A percentile compares a stretch with the other conserved stretches of the same genome.
These are phyloP conservation scores for Paramormyrops hopkinsi DNA, from an alignment of 2,797 vertebrate species.

Conservation along the genomic window DNA sequence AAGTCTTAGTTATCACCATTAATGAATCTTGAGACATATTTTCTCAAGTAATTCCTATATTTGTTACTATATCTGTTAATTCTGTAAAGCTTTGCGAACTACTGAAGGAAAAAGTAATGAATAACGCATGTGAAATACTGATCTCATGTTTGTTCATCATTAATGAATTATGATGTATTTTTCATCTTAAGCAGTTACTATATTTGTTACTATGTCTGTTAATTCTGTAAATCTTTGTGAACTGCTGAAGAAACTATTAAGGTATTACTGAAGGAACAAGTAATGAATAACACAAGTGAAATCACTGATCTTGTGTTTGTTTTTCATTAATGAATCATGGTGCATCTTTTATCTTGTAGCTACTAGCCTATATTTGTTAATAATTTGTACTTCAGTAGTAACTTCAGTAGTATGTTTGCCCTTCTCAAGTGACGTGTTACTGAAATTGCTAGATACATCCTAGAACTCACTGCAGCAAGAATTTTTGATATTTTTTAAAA, in stretches of 20 bases:
- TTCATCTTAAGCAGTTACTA: background rate
- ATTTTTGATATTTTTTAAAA: background rate
- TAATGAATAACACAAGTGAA: background rate
- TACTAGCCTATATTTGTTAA: background rate
- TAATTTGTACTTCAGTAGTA: background rate
- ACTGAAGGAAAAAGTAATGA: background rate
- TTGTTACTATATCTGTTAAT: background rate
- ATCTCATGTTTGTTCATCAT: background rate
- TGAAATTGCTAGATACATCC: background rate
- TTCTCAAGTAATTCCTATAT: background rate
- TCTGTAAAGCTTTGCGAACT: background rate
- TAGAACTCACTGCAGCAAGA: background rate
- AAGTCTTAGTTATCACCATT: background rate
- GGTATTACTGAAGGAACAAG: background rate
- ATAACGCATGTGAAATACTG: background rate
- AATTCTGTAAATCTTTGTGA: background rate
- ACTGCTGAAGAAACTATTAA: background rate
- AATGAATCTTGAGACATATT: background rate
- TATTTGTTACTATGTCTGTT: background rate
- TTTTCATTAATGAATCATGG: background rate
- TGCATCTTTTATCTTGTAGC: background rate
- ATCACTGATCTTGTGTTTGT: background rate
- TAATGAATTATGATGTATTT: background rate
- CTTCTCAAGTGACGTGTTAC: background rate
- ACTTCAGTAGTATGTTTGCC: background rate